Conservation (phyloP, 2,113 vertebrate species). For the Cranoglanis bouderius region DNA sequence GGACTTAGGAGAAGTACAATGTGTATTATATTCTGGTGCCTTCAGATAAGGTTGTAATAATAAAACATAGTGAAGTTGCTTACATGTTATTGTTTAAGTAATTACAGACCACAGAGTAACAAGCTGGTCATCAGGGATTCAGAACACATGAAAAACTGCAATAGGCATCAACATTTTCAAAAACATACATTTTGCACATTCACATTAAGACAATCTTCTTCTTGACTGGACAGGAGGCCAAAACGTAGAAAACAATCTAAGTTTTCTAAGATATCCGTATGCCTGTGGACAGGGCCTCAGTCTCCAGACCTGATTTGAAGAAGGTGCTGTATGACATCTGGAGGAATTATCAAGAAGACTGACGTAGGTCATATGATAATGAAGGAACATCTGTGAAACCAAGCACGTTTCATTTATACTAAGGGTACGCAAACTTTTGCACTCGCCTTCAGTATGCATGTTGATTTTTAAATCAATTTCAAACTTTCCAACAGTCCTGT, state of each 20-base stretch:
- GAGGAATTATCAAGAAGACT: background rate
- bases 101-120: no score
- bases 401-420: background rate
- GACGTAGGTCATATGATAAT: background rate
- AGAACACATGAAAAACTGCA: no score
- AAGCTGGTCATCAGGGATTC: no score
- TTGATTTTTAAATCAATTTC: background rate
- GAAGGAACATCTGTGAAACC: background rate
- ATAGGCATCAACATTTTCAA: background rate
- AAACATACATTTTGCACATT: background rate
- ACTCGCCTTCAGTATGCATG: background rate
- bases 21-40: no score
- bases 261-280: background rate
- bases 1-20: background rate
- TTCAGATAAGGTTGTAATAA: background rate
- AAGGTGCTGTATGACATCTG: background rate
- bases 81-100: no score
- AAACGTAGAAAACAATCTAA: background rate
- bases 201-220: background rate
- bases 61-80: background rate
- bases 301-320: background rate
- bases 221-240: background rate
- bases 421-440: background rate
- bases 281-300: background rate
- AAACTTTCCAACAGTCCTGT: background rate